Percentiles rank a stretch among this genome's conserved stretches.
Evolutionary conservation across 2,113 vertebrate species (phyloP).

Genomic region (Heloderma charlesbogerti): DNA sequence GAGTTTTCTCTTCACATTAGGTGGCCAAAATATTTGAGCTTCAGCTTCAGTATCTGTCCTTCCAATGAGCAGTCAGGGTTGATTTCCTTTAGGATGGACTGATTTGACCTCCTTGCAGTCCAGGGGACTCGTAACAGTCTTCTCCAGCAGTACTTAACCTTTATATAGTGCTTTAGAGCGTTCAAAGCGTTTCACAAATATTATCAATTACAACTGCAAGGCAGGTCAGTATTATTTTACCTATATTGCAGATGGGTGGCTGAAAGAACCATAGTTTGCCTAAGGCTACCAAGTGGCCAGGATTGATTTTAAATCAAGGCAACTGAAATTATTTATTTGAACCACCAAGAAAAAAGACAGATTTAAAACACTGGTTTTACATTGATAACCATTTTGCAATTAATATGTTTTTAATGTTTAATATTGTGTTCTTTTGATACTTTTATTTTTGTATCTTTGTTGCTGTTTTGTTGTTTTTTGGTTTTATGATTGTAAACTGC

Average conservation of each 20-base stretch:
- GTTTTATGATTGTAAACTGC: too few species aligned
- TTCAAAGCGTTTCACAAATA: not conserved
- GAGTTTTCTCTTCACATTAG: too few species aligned
- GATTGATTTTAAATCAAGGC: not conserved
- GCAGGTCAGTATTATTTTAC: not conserved
- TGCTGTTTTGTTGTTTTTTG: too few species aligned
- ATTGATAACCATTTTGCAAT: not conserved
- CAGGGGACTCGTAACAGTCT: too few species aligned
- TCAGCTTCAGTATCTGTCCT: too few species aligned
- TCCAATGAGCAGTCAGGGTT: too few species aligned
- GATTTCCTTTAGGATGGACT: too few species aligned
- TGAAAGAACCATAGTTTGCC: not conserved
- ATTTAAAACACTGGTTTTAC: not conserved
- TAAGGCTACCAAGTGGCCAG: not conserved
- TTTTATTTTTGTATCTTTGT: too few species aligned
- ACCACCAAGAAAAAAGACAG: not conserved
- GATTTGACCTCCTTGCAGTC: too few species aligned
- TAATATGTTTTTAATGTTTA: too few species aligned
- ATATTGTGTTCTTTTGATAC: too few species aligned
- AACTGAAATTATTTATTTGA: not conserved
- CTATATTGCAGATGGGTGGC: not conserved
- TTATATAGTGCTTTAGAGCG: not conserved
- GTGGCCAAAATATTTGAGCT: too few species aligned
- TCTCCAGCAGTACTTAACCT: not conserved
- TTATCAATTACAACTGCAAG: not conserved